A percentile compares a stretch with the other conserved stretches of the same genome.
These are phyloP conservation scores for Chaetodon trifasciatus DNA, from an alignment of 2,797 vertebrate genomes.

Conservation along the genomic window DNA sequence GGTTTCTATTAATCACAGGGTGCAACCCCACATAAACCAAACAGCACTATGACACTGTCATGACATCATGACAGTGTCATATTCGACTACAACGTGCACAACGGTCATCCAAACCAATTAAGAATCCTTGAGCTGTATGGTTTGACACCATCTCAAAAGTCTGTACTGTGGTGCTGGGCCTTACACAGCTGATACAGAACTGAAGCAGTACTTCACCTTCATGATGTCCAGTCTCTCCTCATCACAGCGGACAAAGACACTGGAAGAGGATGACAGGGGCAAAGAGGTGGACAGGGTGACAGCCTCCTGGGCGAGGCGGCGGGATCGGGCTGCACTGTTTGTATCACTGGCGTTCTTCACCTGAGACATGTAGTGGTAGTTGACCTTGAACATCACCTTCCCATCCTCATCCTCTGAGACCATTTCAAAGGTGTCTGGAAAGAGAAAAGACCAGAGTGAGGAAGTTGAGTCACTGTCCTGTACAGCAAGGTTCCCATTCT, in stretches of 20 bases:
- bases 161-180: background rate
- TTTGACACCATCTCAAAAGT: background rate
- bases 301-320: constrained; percentile 97
- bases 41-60: background rate
- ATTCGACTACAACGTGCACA: background rate
- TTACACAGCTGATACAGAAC: rapidly evolving
- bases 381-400: constrained; percentile 97
- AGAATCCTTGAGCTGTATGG: background rate
- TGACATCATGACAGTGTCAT: background rate
- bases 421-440: constrained; percentile 98
- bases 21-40: background rate
- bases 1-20: constrained; percentile 7
- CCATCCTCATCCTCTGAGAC: constrained; percentile 98
- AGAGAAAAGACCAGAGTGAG: constrained; percentile 16
- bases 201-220: constrained; percentile 88
- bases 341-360: constrained; percentile 98
- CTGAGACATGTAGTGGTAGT: constrained; percentile 99
- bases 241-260: constrained; percentile 97
- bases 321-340: constrained; percentile 95
- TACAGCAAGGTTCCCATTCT: background rate
- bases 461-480: background rate
- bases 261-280: constrained; percentile 96
- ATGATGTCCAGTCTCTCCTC: constrained; percentile 98
- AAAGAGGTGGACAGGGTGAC: constrained; percentile 98
- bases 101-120: background rate